phyloP scores from a whole-genome alignment of 2,113 vertebrate species.

The Sphyrna mokarran region DNA sequence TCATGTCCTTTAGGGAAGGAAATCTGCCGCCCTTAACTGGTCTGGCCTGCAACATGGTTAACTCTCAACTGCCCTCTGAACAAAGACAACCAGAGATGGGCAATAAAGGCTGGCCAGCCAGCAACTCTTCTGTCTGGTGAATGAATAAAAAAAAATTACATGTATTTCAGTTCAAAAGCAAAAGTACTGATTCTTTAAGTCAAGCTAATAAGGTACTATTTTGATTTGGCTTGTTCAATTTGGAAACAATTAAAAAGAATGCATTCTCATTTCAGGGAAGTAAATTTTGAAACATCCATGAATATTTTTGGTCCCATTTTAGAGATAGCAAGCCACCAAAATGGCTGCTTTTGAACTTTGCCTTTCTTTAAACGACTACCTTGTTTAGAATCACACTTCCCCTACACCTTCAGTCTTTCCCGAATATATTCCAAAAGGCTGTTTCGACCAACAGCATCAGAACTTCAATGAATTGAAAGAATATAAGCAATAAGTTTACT shows the following conservation, averaged over 20 bases:
- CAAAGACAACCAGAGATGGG: no score
- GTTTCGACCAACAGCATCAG: neutral
- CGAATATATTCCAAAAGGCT: neutral
- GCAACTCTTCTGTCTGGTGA: no score
- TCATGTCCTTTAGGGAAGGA: no score
- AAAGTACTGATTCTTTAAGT: neutral
- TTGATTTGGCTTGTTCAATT: neutral
- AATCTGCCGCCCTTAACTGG: no score
- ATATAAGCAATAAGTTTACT: neutral
- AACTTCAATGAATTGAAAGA: neutral
- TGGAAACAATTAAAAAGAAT: neutral
- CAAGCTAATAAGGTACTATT: neutral
- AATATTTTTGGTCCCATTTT: neutral
- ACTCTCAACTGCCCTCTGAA: no score
- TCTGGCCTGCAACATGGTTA: no score
- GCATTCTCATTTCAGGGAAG: neutral
- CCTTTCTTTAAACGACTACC: neutral
- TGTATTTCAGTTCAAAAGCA: neutral
- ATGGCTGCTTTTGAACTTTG: constrained; percentile 16
- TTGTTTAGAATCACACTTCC: neutral
- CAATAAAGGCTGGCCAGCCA: no score
- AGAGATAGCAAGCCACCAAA: neutral
- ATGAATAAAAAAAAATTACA: neutral
- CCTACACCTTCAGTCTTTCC: neutral
- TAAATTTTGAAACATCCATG: neutral